Evolutionary conservation across 2,888 invertebrate species (phyloP).

Genomic region (Siphlonurus alternatus): DNA sequence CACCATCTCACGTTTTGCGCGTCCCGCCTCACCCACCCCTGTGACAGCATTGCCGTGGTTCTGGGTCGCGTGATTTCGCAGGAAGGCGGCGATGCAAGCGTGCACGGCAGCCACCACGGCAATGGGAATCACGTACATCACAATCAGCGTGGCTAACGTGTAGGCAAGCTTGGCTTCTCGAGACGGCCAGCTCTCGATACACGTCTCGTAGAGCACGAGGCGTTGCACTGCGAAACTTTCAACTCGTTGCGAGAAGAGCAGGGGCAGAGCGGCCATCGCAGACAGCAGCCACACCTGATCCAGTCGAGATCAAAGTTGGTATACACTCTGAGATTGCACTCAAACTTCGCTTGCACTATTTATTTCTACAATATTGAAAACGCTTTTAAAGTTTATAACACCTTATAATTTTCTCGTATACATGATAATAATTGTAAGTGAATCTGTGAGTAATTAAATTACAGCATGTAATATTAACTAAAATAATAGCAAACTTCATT

Average conservation of each 20-base stretch:
- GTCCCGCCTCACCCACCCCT: slow-evolving; percentile 9
- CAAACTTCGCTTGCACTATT: no score
- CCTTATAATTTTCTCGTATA: no score
- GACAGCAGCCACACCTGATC: slow-evolving; percentile 19
- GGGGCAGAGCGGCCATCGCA: slow-evolving; percentile 17
- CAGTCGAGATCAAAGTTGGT: no score
- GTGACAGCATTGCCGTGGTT: background rate
- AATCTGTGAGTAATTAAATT: no score
- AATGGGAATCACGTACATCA: slow-evolving; percentile 16
- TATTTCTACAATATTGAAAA: no score
- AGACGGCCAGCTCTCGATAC: slow-evolving; percentile 25
- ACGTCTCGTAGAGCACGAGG: slow-evolving; percentile 24
- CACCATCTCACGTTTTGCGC: background rate
- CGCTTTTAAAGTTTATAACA: no score
- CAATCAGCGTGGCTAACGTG: slow-evolving; percentile 12
- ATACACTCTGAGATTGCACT: no score
- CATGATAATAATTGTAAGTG: no score
- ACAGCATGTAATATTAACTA: no score
- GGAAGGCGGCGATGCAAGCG: slow-evolving; percentile 15
- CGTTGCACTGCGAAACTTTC: slow-evolving; percentile 18
- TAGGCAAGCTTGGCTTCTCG: slow-evolving; percentile 15
- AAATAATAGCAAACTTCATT: no score
- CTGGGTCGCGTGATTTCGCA: slow-evolving; percentile 13
- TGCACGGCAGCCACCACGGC: slow-evolving; percentile 17
- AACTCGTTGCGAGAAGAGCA: slow-evolving; percentile 16